Conservation (phyloP, 2,797 vertebrate genomes). For the Syngnathus rostellatus region DNA sequence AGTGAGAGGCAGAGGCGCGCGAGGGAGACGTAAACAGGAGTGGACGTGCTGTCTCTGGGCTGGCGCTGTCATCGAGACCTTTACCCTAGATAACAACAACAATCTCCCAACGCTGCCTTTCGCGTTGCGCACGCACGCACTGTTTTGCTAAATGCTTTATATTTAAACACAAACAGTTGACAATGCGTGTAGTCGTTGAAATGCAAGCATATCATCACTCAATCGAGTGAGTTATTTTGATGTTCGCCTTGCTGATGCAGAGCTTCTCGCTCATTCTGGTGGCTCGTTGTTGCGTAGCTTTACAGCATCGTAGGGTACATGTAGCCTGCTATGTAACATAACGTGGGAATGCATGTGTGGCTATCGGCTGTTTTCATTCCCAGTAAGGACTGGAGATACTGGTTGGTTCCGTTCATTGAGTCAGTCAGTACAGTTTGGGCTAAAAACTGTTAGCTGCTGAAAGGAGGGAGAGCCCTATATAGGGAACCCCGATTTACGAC, state of each 20-base stretch:
- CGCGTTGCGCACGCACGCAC: background rate
- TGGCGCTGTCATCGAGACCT: conserved; percentile 46
- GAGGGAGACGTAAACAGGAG: conserved; percentile 65
- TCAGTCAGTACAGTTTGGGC: background rate
- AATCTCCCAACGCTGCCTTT: conserved; percentile 6
- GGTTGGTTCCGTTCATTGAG: background rate
- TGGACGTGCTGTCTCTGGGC: conserved; percentile 33
- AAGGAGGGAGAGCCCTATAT: conserved; percentile 17
- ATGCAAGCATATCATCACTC: background rate
- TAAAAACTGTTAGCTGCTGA: conserved; percentile 34
- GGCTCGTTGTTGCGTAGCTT: background rate
- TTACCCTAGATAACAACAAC: conserved; percentile 46
- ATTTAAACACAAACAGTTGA: background rate
- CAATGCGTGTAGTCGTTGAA: background rate
- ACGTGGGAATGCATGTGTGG: background rate
- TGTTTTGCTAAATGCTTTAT: background rate
- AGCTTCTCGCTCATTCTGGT: background rate
- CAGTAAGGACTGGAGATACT: conserved; percentile 22
- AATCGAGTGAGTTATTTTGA: background rate
- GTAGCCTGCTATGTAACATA: background rate
- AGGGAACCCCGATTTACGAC: background rate
- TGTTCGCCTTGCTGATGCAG: background rate
- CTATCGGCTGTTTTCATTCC: background rate
- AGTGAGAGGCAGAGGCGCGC: conserved; percentile 1
- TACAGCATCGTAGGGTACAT: background rate